Evolutionary conservation across 2,797 vertebrate genomes (phyloP), one percentile per base, ranked within the genome.

Genomic region (Geotrypetes seraphini): DNA sequence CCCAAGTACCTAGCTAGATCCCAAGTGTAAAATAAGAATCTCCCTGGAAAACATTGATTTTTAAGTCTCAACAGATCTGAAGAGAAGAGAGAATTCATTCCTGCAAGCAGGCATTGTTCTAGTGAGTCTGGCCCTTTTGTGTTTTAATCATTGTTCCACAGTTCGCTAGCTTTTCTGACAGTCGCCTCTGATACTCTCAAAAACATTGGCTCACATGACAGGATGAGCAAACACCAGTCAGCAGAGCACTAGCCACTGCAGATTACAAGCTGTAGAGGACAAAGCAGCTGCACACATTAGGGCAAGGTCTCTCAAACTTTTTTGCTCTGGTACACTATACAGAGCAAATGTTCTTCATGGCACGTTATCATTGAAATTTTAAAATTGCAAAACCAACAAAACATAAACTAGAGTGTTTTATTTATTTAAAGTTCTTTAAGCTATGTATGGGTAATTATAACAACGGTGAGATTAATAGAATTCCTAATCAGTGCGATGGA

Each of bases 171-270:
- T 53, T 54, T 39, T 22, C 32, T 40, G 31, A n/a, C 8, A 39
- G 55, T 48, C 22, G 24, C 36, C 33, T 29, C 24, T 55, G 44
- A 46, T 14, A 3, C 8, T 45, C 15, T 52, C 19, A 44, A 24
- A 25, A 24, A 9, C 16, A 13, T 28, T 25, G 38, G 47, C 55
- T 52, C 57, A 55, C 24, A 13, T 18, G 53, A 27, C 26, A 18
- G 35, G 27, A 22, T 60, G 45, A 61, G 47, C 52, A 36, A 53
- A 50, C 49, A 34, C 23, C 53, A 20, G 31, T 29, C 37, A 19
- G 15, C 26, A 16, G 12, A 36, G 27, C 18, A 19, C 31, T 27
- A 46, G 42, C 43, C 55, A 36, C 33, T 55, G 32, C 31, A 30
- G 21, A 34, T 36, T 10, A 20, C 16, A 16, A 28, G 43, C 46